Evolutionary conservation across 2,888 invertebrate genomes (phyloP), one percentile per base, ranked within the genome.

Genomic region (Lithophane semibrunnea): DNA sequence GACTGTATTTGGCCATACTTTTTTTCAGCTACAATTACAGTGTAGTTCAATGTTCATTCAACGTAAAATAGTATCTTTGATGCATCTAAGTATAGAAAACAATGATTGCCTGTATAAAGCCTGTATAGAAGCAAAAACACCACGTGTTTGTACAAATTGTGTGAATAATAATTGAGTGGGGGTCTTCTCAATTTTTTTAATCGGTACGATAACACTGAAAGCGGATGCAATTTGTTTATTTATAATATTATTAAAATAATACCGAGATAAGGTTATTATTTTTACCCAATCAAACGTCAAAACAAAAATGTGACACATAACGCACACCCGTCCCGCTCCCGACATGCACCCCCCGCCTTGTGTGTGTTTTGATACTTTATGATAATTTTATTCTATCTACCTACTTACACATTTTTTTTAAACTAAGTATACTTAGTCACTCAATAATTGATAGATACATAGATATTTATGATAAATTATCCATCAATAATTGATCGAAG

Each of bases 251-350:
- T 18, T 56, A 44, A 18, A 13, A 29, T 18, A 16, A 16, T 24
- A n/a, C 3, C 13, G 13, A 47, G 65, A 5, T 65, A 60, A 2
- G 65, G 82, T 75, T 79, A 75, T 42, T 13, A 75, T 42, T 13
- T 79, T 82, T 42, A 47, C 13, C 12, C 16, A 56, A 56, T 21
- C 12, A 75, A 79, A 79, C 16, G 76, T 79, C 82, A 82, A 75
- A 61, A 66, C 18, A 65, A 29, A 58, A 66, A 44, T 42, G 29
- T 82, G 29, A 61, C 82, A 49, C 54, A 54, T 61, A 37, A 0
- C 21, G 29, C 29, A 29, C 29, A 29, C 29, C 29, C 29, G n/a
- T n/a, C n/a, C n/a, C n/a, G n/a, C n/a, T 29, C 29, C 29, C 29
- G 29, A 29, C 29, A 29, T 29, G 29, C 29, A 29, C 29, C 29